Percentiles rank a stretch among this genome's conserved stretches.
These are phyloP conservation scores for Temnothorax ravouxi DNA, from an alignment of 2,888 invertebrate genomes.

Conservation along the genomic window DNA sequence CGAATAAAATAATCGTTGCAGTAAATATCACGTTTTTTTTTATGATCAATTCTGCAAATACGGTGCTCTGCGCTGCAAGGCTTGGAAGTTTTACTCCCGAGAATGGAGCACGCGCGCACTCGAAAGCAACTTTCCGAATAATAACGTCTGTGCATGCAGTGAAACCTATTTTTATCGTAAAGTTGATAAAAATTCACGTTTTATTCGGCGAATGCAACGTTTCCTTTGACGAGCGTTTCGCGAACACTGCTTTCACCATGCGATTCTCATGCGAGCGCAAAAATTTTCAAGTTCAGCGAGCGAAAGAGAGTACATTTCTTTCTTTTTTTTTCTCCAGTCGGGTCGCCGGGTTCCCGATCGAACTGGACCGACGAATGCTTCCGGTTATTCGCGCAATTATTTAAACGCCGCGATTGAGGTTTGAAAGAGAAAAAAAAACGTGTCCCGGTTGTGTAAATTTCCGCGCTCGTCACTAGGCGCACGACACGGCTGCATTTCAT, in stretches of 20 bases:
- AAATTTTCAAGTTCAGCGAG: slow-evolving; percentile 49
- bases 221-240: slow-evolving; percentile 38
- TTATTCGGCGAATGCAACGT: slow-evolving; percentile 13
- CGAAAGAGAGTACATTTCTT: neutral
- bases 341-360: slow-evolving; percentile 10
- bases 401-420: slow-evolving; percentile 26
- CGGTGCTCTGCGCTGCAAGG: neutral
- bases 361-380: slow-evolving; percentile 29
- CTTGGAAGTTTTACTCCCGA: slow-evolving; percentile 37
- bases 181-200: slow-evolving; percentile 45
- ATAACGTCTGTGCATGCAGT: neutral
- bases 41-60: slow-evolving; percentile 2
- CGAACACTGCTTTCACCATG: neutral
- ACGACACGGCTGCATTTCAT: too few species aligned
- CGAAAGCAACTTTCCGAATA: slow-evolving; percentile 38
- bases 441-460: slow-evolving; percentile 15
- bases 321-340: neutral
- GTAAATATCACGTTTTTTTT: slow-evolving; percentile 9
- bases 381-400: slow-evolving; percentile 54
- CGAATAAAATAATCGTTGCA: slow-evolving; percentile 29
- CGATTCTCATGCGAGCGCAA: neutral
- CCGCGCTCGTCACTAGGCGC: slow-evolving; percentile 31
- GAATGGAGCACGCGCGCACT: neutral
- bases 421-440: slow-evolving; percentile 26
- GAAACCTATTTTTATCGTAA: slow-evolving; percentile 28